Base-by-base conservation (phyloP, 2,113 vertebrate species). In the Pluvialis apricaria region DNA sequence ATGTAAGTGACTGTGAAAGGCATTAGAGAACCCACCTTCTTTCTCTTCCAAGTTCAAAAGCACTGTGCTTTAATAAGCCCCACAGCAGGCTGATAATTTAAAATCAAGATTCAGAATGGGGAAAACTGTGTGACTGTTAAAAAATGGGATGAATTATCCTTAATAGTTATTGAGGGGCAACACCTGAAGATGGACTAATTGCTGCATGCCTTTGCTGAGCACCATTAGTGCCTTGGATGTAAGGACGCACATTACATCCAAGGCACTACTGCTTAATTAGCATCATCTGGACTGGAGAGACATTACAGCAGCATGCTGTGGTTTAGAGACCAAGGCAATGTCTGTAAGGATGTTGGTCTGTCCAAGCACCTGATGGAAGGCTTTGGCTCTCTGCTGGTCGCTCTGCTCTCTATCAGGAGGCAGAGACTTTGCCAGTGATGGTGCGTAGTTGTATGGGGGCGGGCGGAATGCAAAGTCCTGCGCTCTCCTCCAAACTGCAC, bases 131-230 rank as follows among this genome's bases (percentile, higher is more conserved):
- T 86, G 72, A 34, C 55, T 82, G 40, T 94, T 95, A 82, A 90
- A 85, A 91, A 92, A 79, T 52, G 40, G 66, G 66, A 79, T 95
- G 71, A 90, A 76, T 90, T 92, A 76, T 85, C 70, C 69, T 84
- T 94, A 88, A 91, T 66, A 87, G 78, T 25, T 87, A 87, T 79
- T 89, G 91, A 1, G 57, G 32, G 62, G 57, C 54, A 85, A 45
- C 76, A 82, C 69, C 81, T 89, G 86, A 84, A 84, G 80, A 57
- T 86, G 83, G 69, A 81, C 81, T 82, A 95, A 92, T 89, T 94
- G 88, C 61, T 87, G 24, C 29, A 15, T 82, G 52, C 44, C 65
- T 96, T 92, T 89, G 31, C 60, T 86, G 88, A 91, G 69, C 57
- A 68, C 83, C 52, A 26, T 94, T 78, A 92, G 49, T 78, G 61